Evolutionary conservation across 2,113 vertebrate species (phyloP), one percentile per base, ranked within the genome.

Genomic region (Coregonus clupeaformis): DNA sequence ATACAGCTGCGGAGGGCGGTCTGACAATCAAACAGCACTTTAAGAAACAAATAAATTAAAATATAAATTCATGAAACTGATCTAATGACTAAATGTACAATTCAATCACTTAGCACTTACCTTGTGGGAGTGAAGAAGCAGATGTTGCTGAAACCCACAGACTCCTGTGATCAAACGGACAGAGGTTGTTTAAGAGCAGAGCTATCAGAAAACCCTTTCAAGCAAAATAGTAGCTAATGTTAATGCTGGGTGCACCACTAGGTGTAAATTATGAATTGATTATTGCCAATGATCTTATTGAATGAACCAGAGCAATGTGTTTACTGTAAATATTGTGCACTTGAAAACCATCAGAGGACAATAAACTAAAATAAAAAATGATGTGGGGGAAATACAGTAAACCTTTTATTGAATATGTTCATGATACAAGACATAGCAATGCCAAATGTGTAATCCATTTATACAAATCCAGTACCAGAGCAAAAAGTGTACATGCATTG

Each of bases 41-140:
- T 36, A 27, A 27, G 27, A 27, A 27, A 27, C 27, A 27, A 27
- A 27, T 2, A 1, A 27, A 27, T 27, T 27, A 27, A 27, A 27
- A 27, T 27, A 27, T 27, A 27, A 27, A 27, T 27, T 27, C 1
- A 36, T 36, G 32, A 36, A 32, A 36, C 32, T 36, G 32, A 9
- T 36, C 32, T 36, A 9, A 36, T 36, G 32, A 36, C 47, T 14
- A 49, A 16, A 49, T 3, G 13, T 13, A 49, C 47, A 14, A 49
- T 49, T 36, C 32, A 36, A 36, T 36, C 45, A 16, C 62, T 49
- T 1, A 49, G 11, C 7, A 69, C 73, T 82, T 87, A 96, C 95
- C 92, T 89, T 76, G 85, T 82, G 30, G 93, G 89, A 20, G 93
- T 84, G 78, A 97, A 97, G 90, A 95, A 94, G 13, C 89, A 90